These are phyloP conservation scores for Dicentrarchus labrax DNA, from an alignment of 2,113 vertebrate species.

Conservation along the genomic window DNA sequence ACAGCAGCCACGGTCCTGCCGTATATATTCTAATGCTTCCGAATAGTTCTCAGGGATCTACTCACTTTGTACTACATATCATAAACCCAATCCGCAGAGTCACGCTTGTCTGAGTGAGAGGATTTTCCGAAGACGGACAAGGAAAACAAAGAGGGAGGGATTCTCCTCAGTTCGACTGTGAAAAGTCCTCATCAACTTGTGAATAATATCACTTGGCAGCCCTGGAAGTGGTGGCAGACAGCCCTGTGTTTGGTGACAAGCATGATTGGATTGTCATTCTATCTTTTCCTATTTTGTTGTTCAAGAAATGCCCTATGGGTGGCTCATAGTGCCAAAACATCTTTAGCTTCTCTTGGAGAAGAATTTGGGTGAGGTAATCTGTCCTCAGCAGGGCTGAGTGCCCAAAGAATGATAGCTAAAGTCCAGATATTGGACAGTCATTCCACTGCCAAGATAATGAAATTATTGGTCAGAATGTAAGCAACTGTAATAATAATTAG, in stretches of 20 bases:
- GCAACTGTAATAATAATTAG: not conserved
- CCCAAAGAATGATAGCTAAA: slow-evolving; percentile 65
- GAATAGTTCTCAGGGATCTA: not conserved
- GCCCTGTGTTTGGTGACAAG: slow-evolving; percentile 54
- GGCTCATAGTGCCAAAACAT: slow-evolving; percentile 55
- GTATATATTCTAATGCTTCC: not conserved
- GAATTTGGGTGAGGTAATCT: slow-evolving; percentile 69
- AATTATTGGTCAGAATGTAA: slow-evolving; percentile 16
- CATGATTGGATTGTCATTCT: slow-evolving; percentile 40
- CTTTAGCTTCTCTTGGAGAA: slow-evolving; percentile 60
- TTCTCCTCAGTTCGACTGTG: slow-evolving; percentile 62
- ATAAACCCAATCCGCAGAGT: slow-evolving; percentile 20
- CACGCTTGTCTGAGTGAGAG: slow-evolving; percentile 32
- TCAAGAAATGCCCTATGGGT: slow-evolving; percentile 30
- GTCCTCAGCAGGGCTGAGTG: slow-evolving; percentile 30
- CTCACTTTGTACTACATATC: slow-evolving; percentile 27
- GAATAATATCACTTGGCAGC: slow-evolving; percentile 64
- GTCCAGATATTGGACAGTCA: slow-evolving; percentile 36
- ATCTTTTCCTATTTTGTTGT: not conserved
- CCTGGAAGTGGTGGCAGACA: slow-evolving; percentile 39
- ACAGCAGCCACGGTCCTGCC: not conserved
- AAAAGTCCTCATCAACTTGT: slow-evolving; percentile 66
- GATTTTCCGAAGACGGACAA: slow-evolving; percentile 33
- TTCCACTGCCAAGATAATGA: not conserved
- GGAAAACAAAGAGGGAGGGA: slow-evolving; percentile 20